phyloP scores from a whole-genome alignment of 2,797 vertebrate genomes.

The Alectoris magna region DNA sequence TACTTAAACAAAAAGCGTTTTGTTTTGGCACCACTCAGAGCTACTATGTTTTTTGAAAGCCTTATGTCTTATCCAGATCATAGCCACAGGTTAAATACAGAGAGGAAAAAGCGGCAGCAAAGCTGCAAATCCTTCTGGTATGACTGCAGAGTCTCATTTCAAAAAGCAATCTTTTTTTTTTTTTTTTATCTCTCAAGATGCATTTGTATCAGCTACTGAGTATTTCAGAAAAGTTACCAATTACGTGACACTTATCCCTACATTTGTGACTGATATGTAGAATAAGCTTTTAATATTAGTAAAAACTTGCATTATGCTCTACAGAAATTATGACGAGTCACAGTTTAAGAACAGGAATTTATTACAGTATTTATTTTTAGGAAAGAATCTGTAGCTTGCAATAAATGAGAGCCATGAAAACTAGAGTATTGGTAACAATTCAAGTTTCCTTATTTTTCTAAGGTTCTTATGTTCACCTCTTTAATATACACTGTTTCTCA shows the following conservation, averaged over 20 bases:
- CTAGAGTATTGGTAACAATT: background rate
- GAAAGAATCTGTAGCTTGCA: background rate
- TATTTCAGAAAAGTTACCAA: background rate
- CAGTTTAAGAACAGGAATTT: background rate
- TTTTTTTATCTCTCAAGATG: background rate
- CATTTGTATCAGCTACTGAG: background rate
- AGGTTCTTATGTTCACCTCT: accelerated
- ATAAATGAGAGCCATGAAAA: background rate
- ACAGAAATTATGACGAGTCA: background rate
- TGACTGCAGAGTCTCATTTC: background rate
- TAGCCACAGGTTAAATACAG: background rate
- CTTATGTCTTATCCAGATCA: background rate
- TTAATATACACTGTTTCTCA: background rate
- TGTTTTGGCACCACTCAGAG: background rate
- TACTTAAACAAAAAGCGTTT: background rate
- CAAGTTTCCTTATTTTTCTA: background rate
- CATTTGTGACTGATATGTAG: background rate
- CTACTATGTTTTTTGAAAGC: background rate
- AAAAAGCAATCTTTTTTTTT: background rate
- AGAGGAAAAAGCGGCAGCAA: background rate
- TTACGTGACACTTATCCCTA: background rate
- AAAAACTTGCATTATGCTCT: background rate
- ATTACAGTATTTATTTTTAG: background rate
- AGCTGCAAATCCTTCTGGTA: background rate
- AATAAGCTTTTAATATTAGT: background rate